Evolutionary conservation across 2,797 vertebrate species (phyloP).

Genomic region (Esox lucius): DNA sequence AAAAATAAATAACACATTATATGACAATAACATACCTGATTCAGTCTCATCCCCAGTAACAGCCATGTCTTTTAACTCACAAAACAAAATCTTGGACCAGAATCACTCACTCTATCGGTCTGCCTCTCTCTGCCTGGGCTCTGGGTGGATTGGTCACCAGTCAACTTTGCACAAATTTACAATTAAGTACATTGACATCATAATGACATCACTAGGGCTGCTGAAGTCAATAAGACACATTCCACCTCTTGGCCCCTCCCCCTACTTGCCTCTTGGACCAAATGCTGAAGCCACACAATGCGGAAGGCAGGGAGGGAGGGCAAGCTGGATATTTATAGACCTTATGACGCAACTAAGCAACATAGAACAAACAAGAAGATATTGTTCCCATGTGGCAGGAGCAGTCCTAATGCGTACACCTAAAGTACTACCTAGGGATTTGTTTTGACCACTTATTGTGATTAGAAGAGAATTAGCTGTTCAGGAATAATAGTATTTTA

Average conservation of each 20-base stretch:
- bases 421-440: slow-evolving; percentile 6
- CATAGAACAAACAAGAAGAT: slow-evolving; percentile 75
- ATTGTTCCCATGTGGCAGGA: slow-evolving; percentile 63
- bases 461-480: no score
- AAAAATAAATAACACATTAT: neutral
- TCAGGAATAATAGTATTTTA: neutral
- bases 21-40: slow-evolving; percentile 67
- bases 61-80: slow-evolving; percentile 84
- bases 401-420: slow-evolving; percentile 2
- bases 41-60: slow-evolving; percentile 94
- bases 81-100: slow-evolving; percentile 76
- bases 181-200: slow-evolving; percentile 92
- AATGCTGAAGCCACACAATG: slow-evolving; percentile 45
- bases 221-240: slow-evolving; percentile 84
- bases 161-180: slow-evolving; percentile 81
- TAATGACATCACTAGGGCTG: slow-evolving; percentile 89
- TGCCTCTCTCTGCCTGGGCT: slow-evolving; percentile 44
- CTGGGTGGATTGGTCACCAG: slow-evolving; percentile 72
- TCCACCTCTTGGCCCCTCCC: slow-evolving; percentile 73
- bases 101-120: slow-evolving; percentile 12
- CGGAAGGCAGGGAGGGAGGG: neutral
- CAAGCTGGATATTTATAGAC: slow-evolving; percentile 70
- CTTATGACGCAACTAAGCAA: slow-evolving; percentile 71
- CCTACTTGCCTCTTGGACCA: slow-evolving; percentile 31
- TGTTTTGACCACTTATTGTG: neutral